phyloP scores from a whole-genome alignment of 2,888 invertebrate genomes.

The Heliconius sara region DNA sequence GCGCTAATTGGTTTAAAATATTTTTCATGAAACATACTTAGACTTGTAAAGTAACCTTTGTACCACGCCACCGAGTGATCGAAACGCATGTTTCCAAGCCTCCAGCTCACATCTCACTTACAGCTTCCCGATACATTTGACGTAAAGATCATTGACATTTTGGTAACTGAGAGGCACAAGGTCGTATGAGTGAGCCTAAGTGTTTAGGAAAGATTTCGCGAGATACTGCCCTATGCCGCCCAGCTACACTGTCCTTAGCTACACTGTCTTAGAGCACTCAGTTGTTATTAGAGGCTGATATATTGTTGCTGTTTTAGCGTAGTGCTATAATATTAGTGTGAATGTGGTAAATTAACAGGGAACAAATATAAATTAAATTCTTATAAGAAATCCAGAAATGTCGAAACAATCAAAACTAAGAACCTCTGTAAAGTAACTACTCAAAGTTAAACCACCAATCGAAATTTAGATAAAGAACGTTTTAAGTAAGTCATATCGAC shows the following conservation, averaged over 20 bases:
- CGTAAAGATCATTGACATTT: conserved; percentile 75
- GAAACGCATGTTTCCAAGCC: conserved; percentile 83
- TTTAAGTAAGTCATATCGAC: conserved; percentile 55
- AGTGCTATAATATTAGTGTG: conserved; percentile 74
- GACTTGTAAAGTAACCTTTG: conserved; percentile 79
- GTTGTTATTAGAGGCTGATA: conserved; percentile 79
- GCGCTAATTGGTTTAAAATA: conserved; percentile 55
- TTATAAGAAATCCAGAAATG: conserved; percentile 40
- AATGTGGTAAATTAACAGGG: conserved; percentile 77
- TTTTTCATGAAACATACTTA: conserved; percentile 72
- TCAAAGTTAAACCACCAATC: conserved; percentile 36
- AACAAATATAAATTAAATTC: conserved; percentile 44
- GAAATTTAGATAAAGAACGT: conserved; percentile 45
- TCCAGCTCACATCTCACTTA: conserved; percentile 83
- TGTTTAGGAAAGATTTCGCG: conserved; percentile 53
- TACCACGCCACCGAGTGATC: conserved; percentile 84
- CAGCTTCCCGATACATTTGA: conserved; percentile 82
- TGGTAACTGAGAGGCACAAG: conserved; percentile 81
- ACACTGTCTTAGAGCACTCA: conserved; percentile 67
- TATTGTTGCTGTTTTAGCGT: conserved; percentile 77
- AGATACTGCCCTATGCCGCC: conserved; percentile 79
- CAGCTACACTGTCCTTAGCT: conserved; percentile 74
- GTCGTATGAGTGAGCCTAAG: conserved; percentile 62
- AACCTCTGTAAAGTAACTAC: conserved; percentile 28
- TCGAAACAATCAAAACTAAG: conserved; percentile 26